Evolutionary conservation across 2,797 vertebrate species (phyloP).

Genomic region (Xenentodon cancila): DNA sequence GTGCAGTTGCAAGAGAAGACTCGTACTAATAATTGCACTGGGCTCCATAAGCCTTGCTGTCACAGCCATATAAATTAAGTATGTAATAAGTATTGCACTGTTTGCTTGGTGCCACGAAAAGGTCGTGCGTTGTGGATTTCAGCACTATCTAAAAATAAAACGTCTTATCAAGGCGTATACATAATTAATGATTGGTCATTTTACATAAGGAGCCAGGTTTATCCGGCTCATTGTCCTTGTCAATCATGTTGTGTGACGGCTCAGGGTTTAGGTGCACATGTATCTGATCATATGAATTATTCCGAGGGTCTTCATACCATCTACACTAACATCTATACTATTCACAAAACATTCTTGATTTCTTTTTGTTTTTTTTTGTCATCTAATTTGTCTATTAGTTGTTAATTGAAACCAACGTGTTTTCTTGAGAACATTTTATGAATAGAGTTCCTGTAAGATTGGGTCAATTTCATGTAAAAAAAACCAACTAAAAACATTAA

Average conservation of each 20-base stretch:
- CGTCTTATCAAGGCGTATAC: conserved; percentile 66
- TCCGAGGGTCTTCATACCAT: background rate
- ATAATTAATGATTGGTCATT: conserved; percentile 75
- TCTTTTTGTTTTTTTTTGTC: no score
- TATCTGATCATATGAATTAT: conserved; percentile 1
- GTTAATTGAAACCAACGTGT: no score
- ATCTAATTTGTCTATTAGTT: no score
- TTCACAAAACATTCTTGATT: no score
- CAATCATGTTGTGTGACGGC: conserved; percentile 56
- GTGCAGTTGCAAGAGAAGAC: background rate
- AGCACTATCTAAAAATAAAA: conserved; percentile 63
- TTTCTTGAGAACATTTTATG: no score
- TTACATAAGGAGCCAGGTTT: conserved; percentile 59
- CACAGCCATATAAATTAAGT: conserved; percentile 2
- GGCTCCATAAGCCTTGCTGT: conserved; percentile 7
- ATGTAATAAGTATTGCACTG: conserved; percentile 39
- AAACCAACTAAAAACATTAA: no score
- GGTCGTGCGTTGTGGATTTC: conserved; percentile 47
- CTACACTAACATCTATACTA: no score
- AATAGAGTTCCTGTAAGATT: no score
- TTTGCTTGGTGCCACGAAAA: conserved; percentile 45
- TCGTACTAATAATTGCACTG: conserved; percentile 3
- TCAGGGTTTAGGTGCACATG: conserved; percentile 12
- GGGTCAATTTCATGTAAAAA: no score
- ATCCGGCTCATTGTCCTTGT: conserved; percentile 61